Evolutionary conservation across 2,113 vertebrate species (phyloP).

Genomic region (Pseudopodoces humilis): DNA sequence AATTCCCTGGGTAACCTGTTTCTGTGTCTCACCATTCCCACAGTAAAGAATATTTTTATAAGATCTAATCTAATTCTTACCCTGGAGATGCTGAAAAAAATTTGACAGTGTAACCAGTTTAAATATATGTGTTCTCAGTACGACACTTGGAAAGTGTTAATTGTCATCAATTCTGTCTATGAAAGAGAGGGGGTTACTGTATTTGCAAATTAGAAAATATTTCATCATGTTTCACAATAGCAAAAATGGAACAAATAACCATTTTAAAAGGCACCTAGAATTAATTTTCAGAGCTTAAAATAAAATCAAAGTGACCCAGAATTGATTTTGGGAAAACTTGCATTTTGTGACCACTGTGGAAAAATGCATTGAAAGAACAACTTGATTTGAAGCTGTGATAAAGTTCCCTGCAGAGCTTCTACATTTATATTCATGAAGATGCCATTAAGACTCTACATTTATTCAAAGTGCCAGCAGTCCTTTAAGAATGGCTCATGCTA

Average conservation of each 20-base stretch:
- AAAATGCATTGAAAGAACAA: not conserved
- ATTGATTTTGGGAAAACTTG: not conserved
- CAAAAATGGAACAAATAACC: not conserved
- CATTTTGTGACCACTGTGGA: not conserved
- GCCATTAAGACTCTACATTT: conserved; percentile 3
- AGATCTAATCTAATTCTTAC: not conserved
- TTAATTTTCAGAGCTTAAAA: not conserved
- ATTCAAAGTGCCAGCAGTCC: not conserved
- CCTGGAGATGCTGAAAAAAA: not conserved
- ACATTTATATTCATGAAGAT: conserved; percentile 10
- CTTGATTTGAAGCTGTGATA: conserved; percentile 9
- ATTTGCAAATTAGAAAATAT: not conserved
- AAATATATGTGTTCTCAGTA: not conserved
- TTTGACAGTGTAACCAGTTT: not conserved
- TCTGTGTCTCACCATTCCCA: not conserved
- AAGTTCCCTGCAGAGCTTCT: not conserved
- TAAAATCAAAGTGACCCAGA: not conserved
- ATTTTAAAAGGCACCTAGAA: not conserved
- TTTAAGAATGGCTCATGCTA: not conserved
- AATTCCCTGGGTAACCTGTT: not conserved
- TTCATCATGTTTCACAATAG: not conserved
- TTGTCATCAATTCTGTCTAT: not conserved
- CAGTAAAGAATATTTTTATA: not conserved
- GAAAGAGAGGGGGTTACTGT: not conserved
- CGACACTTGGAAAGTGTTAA: not conserved